phyloP scores from a whole-genome alignment of 2,113 vertebrate genomes.

The Lichenostomus cassidix region DNA sequence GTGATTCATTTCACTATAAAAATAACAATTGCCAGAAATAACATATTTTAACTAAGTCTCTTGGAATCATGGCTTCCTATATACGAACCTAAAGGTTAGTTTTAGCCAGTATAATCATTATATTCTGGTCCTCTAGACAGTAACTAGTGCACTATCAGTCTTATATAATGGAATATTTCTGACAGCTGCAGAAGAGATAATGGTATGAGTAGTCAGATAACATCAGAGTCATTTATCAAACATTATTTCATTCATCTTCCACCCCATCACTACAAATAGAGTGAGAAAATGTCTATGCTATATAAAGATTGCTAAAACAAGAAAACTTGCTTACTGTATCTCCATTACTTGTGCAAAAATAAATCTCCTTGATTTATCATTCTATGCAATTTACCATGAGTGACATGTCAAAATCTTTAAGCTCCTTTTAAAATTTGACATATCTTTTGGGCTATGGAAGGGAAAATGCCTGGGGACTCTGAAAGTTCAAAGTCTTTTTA shows the following conservation, averaged over 20 bases:
- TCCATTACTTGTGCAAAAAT: constrained; percentile 32
- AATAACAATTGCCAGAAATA: constrained; percentile 7
- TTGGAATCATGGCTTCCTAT: background rate
- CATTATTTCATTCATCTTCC: constrained; percentile 73
- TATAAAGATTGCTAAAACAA: constrained; percentile 66
- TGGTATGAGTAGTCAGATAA: constrained; percentile 71
- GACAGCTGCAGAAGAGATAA: constrained; percentile 51
- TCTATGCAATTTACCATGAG: constrained; percentile 35
- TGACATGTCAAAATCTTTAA: background rate
- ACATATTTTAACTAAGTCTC: constrained; percentile 28
- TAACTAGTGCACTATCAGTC: constrained; percentile 35
- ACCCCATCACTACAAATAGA: constrained; percentile 64
- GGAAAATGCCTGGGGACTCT: background rate
- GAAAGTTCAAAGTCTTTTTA: background rate
- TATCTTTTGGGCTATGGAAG: background rate
- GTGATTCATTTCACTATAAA: background rate
- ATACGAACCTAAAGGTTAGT: constrained; percentile 7
- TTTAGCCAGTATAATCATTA: background rate
- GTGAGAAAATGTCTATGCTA: constrained; percentile 63
- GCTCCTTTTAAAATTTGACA: constrained; percentile 4
- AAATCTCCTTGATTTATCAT: constrained; percentile 16
- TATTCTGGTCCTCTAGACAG: background rate
- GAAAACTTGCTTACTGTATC: constrained; percentile 58
- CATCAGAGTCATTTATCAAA: constrained; percentile 67
- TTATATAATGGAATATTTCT: constrained; percentile 55